phyloP scores from a whole-genome alignment of 2,888 invertebrate species.

The Mamestra brassicae region DNA sequence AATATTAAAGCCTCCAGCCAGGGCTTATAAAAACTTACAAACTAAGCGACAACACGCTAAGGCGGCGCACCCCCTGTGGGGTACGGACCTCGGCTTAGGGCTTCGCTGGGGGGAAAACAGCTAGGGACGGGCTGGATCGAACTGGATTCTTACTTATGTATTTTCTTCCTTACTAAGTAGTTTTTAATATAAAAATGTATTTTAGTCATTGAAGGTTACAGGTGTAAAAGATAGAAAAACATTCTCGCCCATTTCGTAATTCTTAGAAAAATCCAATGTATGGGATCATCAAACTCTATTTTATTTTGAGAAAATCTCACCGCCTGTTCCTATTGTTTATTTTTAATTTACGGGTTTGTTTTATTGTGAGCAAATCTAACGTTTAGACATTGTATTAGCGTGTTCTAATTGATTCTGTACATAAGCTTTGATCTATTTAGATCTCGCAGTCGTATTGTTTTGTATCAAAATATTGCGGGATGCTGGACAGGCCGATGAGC shows the following conservation, averaged over 20 bases:
- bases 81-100: no score
- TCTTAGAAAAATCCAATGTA: background rate
- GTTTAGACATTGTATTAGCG: constrained; percentile 12
- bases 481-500: constrained; percentile 31
- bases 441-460: constrained; percentile 39
- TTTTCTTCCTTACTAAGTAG: no score
- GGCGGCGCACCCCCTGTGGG: no score
- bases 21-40: no score
- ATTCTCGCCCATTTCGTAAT: background rate
- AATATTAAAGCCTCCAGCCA: no score
- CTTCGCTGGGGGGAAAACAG: no score
- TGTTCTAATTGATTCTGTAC: constrained; percentile 21
- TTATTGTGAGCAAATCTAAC: constrained; percentile 19
- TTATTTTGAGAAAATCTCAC: constrained; percentile 12
- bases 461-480: constrained; percentile 30
- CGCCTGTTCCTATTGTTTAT: constrained; percentile 6
- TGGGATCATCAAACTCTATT: constrained; percentile 33
- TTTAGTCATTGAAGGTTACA: background rate
- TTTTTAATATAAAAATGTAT: background rate
- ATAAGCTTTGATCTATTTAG: constrained; percentile 43
- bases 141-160: no score
- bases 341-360: constrained; percentile 32
- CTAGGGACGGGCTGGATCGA: no score
- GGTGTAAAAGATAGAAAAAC: background rate
- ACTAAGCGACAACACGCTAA: no score